phyloP scores from a whole-genome alignment of 2,888 invertebrate genomes.

The Tinea trinotella region DNA sequence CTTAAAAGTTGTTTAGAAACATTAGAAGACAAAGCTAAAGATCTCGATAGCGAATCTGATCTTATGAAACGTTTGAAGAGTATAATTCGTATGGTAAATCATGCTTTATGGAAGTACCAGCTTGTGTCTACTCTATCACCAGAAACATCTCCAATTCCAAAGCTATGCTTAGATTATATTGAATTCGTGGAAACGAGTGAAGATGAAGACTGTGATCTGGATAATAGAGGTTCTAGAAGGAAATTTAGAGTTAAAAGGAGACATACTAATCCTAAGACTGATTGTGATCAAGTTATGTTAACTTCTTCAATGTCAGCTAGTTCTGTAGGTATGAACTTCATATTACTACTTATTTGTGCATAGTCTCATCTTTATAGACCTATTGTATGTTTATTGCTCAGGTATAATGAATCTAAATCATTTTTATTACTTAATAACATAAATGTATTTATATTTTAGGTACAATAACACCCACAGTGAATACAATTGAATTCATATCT shows the following conservation, averaged over 20 bases:
- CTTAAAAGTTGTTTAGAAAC: constrained; percentile 69
- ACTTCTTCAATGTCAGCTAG: constrained; percentile 50
- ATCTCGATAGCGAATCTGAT: constrained; percentile 34
- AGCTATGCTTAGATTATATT: constrained; percentile 59
- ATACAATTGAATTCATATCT: constrained; percentile 67
- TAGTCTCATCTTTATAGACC: neutral
- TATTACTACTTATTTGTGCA: neutral
- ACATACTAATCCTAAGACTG: constrained; percentile 47
- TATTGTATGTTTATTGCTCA: neutral
- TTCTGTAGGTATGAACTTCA: constrained; percentile 41
- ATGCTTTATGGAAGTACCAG: constrained; percentile 82
- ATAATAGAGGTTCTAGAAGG: constrained; percentile 43
- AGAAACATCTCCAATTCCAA: constrained; percentile 51
- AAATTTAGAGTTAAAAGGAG: constrained; percentile 51
- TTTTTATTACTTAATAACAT: neutral
- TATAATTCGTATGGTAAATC: constrained; percentile 68
- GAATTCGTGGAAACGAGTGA: constrained; percentile 62
- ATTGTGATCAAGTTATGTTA: constrained; percentile 48
- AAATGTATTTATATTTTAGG: constrained; percentile 39
- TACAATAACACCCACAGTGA: constrained; percentile 37
- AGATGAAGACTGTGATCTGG: constrained; percentile 52
- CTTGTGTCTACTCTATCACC: constrained; percentile 74
- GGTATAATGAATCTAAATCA: neutral
- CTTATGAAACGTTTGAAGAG: constrained; percentile 40
- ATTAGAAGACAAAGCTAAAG: constrained; percentile 46